These are phyloP conservation scores for Phortica variegata DNA, from an alignment of 1,140 invertebrate genomes.

Conservation along the genomic window DNA sequence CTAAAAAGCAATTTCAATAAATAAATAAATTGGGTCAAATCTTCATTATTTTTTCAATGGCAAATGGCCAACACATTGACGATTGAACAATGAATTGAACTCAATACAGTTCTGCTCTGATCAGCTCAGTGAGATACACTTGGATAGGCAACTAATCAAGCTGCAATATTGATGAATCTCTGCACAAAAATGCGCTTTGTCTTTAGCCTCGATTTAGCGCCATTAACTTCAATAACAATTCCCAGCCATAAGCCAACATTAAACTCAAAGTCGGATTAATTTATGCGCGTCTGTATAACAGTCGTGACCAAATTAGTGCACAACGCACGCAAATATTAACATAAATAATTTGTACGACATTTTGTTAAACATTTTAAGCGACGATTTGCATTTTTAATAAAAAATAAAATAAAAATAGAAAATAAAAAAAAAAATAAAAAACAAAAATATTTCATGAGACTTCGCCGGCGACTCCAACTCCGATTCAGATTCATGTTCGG, in stretches of 20 bases:
- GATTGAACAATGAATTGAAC: no score
- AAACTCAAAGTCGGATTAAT: constrained; percentile 10
- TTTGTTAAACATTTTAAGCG: constrained; percentile 30
- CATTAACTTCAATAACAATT: constrained; percentile 7
- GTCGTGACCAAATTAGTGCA: constrained; percentile 30
- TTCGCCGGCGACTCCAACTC: no score
- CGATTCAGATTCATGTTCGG: no score
- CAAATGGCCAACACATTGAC: background rate
- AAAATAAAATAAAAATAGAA: constrained; percentile 11
- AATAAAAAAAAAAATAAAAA: constrained; percentile 33
- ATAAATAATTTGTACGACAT: constrained; percentile 41
- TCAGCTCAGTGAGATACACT: no score
- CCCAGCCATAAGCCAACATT: constrained; percentile 28
- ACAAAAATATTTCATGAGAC: no score
- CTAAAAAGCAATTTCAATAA: constrained; percentile 49
- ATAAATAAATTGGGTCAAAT: constrained; percentile 46
- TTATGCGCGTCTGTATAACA: no score
- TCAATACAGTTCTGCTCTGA: no score
- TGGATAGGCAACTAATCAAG: no score
- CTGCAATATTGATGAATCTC: background rate
- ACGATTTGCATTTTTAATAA: constrained; percentile 44
- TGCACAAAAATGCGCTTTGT: constrained; percentile 12
- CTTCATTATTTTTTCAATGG: constrained; percentile 14
- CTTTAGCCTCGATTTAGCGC: constrained; percentile 24
- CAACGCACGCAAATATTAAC: constrained; percentile 23